Percentiles rank a stretch among this genome's conserved stretches.
phyloP scores from a whole-genome alignment of 2,797 vertebrate genomes.

The Aratinga solstitialis region DNA sequence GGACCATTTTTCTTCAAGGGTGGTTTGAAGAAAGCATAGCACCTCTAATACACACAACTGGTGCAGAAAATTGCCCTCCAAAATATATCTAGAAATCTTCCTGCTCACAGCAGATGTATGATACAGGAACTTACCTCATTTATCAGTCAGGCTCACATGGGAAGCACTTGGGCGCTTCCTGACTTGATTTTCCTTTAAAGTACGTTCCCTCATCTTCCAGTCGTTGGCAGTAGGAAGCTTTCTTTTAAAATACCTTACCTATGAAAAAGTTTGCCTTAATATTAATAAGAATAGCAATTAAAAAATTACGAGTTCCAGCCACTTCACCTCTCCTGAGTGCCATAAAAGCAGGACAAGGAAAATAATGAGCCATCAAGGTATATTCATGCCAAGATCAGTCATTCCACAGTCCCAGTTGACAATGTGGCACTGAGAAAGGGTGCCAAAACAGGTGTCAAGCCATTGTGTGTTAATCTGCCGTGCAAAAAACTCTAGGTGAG shows the following conservation, averaged over 20 bases:
- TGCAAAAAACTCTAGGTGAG: neutral
- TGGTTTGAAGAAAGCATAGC: neutral
- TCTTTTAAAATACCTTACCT: neutral
- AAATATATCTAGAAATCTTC: neutral
- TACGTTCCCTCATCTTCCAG: neutral
- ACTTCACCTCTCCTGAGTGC: neutral
- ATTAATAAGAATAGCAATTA: neutral
- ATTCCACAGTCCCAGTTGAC: neutral
- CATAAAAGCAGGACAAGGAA: neutral
- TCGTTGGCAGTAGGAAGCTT: neutral
- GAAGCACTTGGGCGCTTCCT: neutral
- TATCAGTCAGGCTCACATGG: neutral
- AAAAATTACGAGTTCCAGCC: neutral
- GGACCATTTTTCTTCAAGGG: neutral
- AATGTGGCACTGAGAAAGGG: fast-evolving
- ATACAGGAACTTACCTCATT: neutral
- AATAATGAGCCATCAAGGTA: neutral
- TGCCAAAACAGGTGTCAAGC: neutral
- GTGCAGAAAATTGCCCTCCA: neutral
- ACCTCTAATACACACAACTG: neutral
- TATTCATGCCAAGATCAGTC: neutral
- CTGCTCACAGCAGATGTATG: neutral
- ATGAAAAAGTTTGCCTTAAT: neutral
- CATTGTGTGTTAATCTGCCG: fast-evolving
- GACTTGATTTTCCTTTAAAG: neutral